These are phyloP conservation scores for Psittacula echo DNA, from an alignment of 2,797 vertebrate genomes.

Conservation along the genomic window DNA sequence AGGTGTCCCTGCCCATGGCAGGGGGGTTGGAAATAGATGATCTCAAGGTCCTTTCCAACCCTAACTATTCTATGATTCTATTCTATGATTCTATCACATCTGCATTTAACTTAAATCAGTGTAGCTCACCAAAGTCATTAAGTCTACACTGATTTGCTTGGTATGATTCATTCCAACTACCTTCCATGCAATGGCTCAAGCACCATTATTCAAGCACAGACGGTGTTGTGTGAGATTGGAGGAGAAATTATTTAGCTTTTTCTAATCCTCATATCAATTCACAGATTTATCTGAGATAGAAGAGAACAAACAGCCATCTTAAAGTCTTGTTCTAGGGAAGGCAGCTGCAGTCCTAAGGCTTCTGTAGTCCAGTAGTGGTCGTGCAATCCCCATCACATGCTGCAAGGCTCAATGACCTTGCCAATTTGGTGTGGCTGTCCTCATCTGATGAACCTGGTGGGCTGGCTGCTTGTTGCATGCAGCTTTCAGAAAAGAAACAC, in stretches of 20 bases:
- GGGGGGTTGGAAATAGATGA: too few species aligned
- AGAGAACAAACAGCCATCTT: not conserved
- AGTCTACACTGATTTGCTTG: not conserved
- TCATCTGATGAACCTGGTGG: not conserved
- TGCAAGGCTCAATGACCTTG: not conserved
- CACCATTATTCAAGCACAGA: not conserved
- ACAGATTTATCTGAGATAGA: not conserved
- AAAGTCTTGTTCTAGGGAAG: not conserved
- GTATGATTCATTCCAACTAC: not conserved
- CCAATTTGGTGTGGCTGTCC: not conserved
- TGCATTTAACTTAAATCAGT: not conserved
- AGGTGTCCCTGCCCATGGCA: too few species aligned
- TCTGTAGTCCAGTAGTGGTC: not conserved
- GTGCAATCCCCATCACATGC: not conserved
- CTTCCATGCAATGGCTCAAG: not conserved
- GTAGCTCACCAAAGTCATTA: not conserved
- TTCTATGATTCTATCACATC: not conserved
- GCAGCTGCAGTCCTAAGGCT: not conserved
- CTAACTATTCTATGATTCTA: too few species aligned
- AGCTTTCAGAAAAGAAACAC: not conserved
- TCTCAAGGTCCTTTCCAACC: too few species aligned
- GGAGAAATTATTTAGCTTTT: not conserved
- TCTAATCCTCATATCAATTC: not conserved
- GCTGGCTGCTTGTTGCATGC: not conserved
- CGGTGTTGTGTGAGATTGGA: fast-evolving